Evolutionary conservation across 2,888 invertebrate species (phyloP).

Genomic region (Aspidapion aeneum): DNA sequence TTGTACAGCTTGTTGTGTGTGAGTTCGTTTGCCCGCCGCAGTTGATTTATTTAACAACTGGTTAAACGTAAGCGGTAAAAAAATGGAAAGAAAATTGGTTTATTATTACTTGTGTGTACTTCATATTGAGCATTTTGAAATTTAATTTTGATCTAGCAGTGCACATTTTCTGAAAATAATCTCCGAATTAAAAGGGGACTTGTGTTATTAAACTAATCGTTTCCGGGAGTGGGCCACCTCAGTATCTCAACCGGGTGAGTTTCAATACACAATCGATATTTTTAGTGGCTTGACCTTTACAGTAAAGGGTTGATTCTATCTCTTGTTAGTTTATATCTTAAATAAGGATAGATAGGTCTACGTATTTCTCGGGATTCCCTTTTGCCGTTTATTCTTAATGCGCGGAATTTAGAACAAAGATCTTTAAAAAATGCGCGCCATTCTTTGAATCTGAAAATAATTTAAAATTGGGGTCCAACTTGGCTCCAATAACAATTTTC

Average conservation of each 20-base stretch:
- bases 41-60: background rate
- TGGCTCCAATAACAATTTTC: too few species aligned
- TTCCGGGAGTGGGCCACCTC: background rate
- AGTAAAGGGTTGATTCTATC: background rate
- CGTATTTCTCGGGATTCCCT: background rate
- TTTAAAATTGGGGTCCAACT: too few species aligned
- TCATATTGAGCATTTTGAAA: background rate
- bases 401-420: background rate
- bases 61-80: background rate
- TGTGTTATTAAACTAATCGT: background rate
- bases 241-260: background rate
- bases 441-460: too few species aligned
- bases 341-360: background rate
- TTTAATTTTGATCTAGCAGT: background rate
- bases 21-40: background rate
- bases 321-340: background rate
- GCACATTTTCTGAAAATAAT: background rate
- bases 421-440: background rate
- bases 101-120: background rate
- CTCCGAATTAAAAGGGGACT: background rate
- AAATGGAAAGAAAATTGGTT: background rate
- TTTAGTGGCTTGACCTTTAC: background rate
- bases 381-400: background rate
- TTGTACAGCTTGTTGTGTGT: conserved; percentile 45
- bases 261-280: background rate